Conservation (phyloP, 2,888 invertebrate genomes). For the Nymphalis c-album region DNA sequence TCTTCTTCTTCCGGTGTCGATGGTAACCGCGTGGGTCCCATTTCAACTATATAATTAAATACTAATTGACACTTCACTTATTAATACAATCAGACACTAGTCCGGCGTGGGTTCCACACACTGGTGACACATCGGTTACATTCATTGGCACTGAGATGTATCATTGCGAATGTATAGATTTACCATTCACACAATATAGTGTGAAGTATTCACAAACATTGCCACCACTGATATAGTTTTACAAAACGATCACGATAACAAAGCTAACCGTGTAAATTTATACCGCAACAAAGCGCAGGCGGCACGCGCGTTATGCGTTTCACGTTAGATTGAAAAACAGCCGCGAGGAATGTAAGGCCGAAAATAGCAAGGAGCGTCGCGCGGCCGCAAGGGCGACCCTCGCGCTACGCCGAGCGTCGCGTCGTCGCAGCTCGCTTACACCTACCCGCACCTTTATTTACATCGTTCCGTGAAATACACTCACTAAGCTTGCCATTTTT, state of each 20-base stretch:
- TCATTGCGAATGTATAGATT: conserved; percentile 40
- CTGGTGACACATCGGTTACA: conserved; percentile 51
- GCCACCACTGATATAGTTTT: neutral
- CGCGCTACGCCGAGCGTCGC: conserved; percentile 55
- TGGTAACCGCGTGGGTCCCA: conserved; percentile 74
- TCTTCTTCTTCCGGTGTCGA: conserved; percentile 73
- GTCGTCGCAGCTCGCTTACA: conserved; percentile 44
- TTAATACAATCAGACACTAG: conserved; percentile 57
- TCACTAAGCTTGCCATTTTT: conserved; percentile 52
- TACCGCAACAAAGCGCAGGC: conserved; percentile 55
- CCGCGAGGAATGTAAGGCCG: conserved; percentile 77
- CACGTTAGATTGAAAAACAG: conserved; percentile 81
- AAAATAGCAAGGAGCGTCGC: conserved; percentile 78
- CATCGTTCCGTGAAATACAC: conserved; percentile 64
- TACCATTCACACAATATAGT: conserved; percentile 29
- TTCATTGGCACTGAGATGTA: conserved; percentile 57
- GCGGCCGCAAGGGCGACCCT: conserved; percentile 73
- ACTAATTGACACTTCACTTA: conserved; percentile 46
- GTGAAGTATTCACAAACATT: conserved; percentile 5
- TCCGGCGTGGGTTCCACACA: conserved; percentile 51
- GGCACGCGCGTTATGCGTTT: conserved; percentile 75
- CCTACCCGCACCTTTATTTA: conserved; percentile 72
- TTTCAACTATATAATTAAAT: conserved; percentile 36
- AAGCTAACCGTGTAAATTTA: conserved; percentile 13
- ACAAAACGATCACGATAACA: conserved; percentile 19